Evolutionary conservation across 2,888 invertebrate genomes (phyloP), one percentile per base, ranked within the genome.

Genomic region (Achlya flavicornis): DNA sequence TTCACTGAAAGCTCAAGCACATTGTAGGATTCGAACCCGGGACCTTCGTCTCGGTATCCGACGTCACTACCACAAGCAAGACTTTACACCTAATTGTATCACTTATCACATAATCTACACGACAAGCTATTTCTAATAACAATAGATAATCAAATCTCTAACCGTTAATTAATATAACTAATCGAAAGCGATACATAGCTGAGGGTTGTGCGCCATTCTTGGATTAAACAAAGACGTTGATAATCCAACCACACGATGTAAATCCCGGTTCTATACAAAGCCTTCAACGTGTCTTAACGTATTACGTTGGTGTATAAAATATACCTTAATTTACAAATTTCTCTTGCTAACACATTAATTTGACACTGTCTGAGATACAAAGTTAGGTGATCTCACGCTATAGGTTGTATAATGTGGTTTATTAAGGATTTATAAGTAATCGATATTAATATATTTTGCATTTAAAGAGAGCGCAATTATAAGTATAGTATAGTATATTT

Each of bases 121-220:
- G 64, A 69, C 64, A 59, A 33, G 62, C 61, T 69, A 69, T 69
- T 71, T 46, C 63, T 19, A 67, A 59, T 48, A 58, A 38, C 66
- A 66, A 67, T 65, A 63, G 63, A 59, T 71, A 69, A 74, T 75
- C 72, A 69, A 68, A 68, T 61, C 62, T 58, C 41, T 12, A 41
- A 41, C 12, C 4, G 66, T 66, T 70, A 70, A 74, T 77, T 73
- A 72, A 68, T 71, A 57, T 65, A 64, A 67, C 38, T 62, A 66
- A 48, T 46, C 38, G 66, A 58, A 64, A 67, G 67, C 63, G 61
- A 43, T 65, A 62, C 62, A 63, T 62, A 53, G 14, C 66, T 35
- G 57, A 67, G 61, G 69, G 71, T 75, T 69, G 66, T 32, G 61
- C 68, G 69, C 65, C 65, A 61, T 65, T 35, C 66, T 26, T 58